Conservation (phyloP, 2,797 vertebrate genomes). For the Aphelocoma californica region DNA sequence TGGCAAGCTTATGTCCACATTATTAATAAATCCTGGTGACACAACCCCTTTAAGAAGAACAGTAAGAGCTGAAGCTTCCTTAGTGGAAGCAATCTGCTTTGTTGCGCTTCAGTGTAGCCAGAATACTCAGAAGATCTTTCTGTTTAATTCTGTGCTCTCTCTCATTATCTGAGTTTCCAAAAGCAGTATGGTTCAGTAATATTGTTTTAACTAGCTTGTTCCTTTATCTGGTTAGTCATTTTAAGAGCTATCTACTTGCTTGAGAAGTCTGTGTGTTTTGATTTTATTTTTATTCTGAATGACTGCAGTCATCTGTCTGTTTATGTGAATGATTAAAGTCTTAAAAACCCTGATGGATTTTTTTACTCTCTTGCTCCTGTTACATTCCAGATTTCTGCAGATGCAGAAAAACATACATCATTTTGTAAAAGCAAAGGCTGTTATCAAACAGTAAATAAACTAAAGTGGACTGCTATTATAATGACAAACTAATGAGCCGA, state of each 20-base stretch:
- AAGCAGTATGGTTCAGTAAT: not conserved
- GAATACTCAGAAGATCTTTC: not conserved
- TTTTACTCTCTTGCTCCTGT: not conserved
- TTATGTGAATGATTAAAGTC: not conserved
- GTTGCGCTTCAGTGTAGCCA: not conserved
- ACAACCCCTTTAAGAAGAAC: not conserved
- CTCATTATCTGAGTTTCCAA: not conserved
- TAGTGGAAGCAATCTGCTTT: slow-evolving; percentile 36
- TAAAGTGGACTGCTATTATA: not conserved
- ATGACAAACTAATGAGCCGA: not conserved
- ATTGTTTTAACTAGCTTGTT: not conserved
- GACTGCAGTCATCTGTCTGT: slow-evolving; percentile 4
- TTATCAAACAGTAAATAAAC: slow-evolving; percentile 17
- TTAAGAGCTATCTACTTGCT: not conserved
- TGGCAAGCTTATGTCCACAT: slow-evolving; percentile 23
- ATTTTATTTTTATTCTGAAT: slow-evolving; percentile 17
- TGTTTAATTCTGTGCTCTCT: not conserved
- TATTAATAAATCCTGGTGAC: slow-evolving; percentile 34
- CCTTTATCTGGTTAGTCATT: not conserved
- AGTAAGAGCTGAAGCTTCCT: slow-evolving; percentile 17
- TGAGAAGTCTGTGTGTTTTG: not conserved
- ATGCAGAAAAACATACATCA: not conserved
- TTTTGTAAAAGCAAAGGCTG: not conserved
- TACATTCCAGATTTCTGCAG: not conserved
- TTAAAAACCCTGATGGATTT: not conserved